Evolutionary conservation across 2,888 invertebrate species (phyloP).

Genomic region (Leptothorax acervorum): DNA sequence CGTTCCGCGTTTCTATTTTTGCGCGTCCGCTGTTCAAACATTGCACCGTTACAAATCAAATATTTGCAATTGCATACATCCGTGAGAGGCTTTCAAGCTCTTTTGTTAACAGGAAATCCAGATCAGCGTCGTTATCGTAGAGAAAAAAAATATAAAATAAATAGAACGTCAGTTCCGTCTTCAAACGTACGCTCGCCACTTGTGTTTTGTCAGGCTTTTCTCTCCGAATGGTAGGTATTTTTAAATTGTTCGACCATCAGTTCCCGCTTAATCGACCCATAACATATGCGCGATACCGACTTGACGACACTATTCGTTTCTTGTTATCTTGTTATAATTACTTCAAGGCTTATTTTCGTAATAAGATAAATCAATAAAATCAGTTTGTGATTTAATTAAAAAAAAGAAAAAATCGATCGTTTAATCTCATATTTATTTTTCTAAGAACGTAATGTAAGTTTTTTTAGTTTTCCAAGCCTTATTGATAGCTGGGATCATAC

Average conservation of each 20-base stretch:
- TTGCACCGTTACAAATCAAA: conserved; percentile 44
- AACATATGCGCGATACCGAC: background rate
- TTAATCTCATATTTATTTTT: background rate
- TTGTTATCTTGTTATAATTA: conserved; percentile 1
- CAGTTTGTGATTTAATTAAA: background rate
- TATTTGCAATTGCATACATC: conserved; percentile 45
- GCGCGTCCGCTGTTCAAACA: conserved; percentile 33
- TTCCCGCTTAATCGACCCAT: background rate
- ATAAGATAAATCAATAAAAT: conserved; percentile 1
- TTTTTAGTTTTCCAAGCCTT: background rate
- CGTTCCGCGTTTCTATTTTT: conserved; percentile 30
- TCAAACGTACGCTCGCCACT: conserved; percentile 5
- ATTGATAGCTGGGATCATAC: conserved; percentile 2
- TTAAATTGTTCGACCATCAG: background rate
- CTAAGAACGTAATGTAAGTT: background rate
- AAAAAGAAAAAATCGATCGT: background rate
- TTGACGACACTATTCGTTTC: background rate
- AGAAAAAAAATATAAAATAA: conserved; percentile 32
- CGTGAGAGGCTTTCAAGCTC: conserved; percentile 39
- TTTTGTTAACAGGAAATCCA: conserved; percentile 39
- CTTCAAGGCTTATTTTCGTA: background rate
- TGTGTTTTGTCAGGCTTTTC: conserved; percentile 12
- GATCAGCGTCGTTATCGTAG: conserved; percentile 30
- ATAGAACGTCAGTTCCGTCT: conserved; percentile 20
- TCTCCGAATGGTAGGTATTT: background rate